phyloP scores from a whole-genome alignment of 2,113 vertebrate species.

The Speoplatyrhinus poulsoni region DNA sequence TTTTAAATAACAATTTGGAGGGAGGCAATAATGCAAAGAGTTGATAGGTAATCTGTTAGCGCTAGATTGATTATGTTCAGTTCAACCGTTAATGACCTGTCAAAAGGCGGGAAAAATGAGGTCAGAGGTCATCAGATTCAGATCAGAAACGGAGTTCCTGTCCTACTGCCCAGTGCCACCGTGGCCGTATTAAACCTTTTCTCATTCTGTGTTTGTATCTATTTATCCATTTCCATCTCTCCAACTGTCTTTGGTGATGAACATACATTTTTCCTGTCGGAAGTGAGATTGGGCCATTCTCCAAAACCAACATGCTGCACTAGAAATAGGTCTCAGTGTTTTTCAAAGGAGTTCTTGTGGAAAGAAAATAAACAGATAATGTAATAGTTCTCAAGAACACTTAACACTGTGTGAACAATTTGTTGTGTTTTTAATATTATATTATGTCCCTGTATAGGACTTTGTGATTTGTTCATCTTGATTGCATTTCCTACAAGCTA shows the following conservation, averaged over 20 bases:
- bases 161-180: constrained; percentile 50
- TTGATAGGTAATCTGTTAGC: constrained; percentile 64
- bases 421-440: no score
- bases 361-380: constrained; percentile 52
- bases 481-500: no score
- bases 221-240: constrained; percentile 18
- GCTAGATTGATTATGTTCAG: constrained; percentile 69
- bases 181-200: constrained; percentile 53
- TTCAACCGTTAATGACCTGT: constrained; percentile 72
- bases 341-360: constrained; percentile 31
- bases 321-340: constrained; percentile 55
- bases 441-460: no score
- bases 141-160: constrained; percentile 58
- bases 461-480: no score
- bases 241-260: neutral
- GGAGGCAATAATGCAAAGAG: constrained; percentile 56
- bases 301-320: constrained; percentile 55
- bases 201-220: neutral
- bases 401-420: neutral
- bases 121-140: constrained; percentile 70
- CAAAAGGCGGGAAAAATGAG: constrained; percentile 74
- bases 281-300: constrained; percentile 53
- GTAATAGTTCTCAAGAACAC: constrained; percentile 17
- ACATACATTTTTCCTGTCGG: constrained; percentile 50
- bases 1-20: constrained; percentile 47